Conservation (phyloP, 2,888 invertebrate genomes). For the Neoscelio sp. region DNA sequence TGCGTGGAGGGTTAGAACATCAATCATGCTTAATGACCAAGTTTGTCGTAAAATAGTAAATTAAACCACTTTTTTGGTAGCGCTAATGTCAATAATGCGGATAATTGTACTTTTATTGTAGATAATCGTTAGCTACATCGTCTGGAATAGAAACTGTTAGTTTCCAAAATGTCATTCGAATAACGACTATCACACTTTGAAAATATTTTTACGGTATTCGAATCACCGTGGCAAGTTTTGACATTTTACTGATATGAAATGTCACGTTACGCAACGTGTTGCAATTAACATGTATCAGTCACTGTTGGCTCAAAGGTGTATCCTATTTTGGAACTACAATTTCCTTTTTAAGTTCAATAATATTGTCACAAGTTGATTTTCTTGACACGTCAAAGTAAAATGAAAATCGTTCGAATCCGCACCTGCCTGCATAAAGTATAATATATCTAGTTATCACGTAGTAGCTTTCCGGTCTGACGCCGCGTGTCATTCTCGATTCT, state of each 20-base stretch:
- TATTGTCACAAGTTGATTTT: constrained; percentile 2
- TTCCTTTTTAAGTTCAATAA: neutral
- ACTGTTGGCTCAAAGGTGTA: no score
- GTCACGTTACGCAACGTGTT: neutral
- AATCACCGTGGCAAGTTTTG: neutral
- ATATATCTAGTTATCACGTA: constrained; percentile 59
- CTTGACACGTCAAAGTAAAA: constrained; percentile 16
- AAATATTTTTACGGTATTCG: neutral
- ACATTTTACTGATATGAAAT: neutral
- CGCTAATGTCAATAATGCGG: neutral
- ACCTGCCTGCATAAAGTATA: constrained; percentile 30
- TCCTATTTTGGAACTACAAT: no score
- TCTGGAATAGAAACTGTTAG: neutral
- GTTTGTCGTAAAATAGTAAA: constrained; percentile 32
- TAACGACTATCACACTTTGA: neutral
- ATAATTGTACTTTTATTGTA: constrained; percentile 10
- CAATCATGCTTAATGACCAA: constrained; percentile 36
- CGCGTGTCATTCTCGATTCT: constrained; percentile 75
- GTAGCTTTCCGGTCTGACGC: constrained; percentile 67
- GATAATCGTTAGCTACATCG: constrained; percentile 3
- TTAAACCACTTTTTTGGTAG: constrained; percentile 29
- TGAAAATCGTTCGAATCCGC: constrained; percentile 30
- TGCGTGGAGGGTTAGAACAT: constrained; percentile 8
- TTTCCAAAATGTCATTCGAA: no score
- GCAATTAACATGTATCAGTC: no score